A percentile compares a stretch with the other conserved stretches of the same genome.
phyloP scores from a whole-genome alignment of 2,113 vertebrate species.

The Castor canadensis region DNA sequence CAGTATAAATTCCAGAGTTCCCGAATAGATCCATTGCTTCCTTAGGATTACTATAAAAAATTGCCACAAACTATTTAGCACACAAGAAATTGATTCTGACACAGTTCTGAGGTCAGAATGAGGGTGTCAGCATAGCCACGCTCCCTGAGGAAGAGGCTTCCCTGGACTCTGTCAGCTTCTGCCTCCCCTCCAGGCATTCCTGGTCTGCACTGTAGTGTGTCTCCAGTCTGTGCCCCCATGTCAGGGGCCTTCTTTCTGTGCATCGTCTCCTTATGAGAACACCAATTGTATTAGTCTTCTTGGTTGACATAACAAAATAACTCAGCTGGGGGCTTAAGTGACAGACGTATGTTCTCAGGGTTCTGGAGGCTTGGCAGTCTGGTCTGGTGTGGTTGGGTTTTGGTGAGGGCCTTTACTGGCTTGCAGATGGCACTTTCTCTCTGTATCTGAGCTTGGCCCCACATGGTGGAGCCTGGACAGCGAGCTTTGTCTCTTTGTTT shows the following conservation, averaged over 20 bases:
- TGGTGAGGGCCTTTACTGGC: background rate
- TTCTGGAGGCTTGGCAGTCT: background rate
- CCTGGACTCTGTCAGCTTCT: background rate
- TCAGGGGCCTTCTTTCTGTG: background rate
- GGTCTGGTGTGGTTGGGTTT: background rate
- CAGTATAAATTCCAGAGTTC: background rate
- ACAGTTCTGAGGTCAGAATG: background rate
- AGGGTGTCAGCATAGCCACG: background rate
- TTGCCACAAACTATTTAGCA: no score
- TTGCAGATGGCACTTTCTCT: background rate
- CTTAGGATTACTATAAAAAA: background rate
- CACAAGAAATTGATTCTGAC: background rate
- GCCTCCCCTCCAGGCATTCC: accelerated
- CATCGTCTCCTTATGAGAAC: background rate
- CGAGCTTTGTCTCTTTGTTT: background rate
- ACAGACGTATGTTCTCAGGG: background rate
- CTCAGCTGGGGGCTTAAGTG: no score
- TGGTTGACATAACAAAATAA: background rate
- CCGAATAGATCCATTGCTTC: background rate
- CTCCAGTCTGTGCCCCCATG: accelerated
- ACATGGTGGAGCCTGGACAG: background rate
- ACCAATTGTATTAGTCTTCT: background rate
- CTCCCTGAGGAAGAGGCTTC: no score
- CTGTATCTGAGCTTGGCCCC: background rate
- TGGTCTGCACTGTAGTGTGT: background rate